phyloP scores from a whole-genome alignment of 2,797 vertebrate species.

The Esox lucius region DNA sequence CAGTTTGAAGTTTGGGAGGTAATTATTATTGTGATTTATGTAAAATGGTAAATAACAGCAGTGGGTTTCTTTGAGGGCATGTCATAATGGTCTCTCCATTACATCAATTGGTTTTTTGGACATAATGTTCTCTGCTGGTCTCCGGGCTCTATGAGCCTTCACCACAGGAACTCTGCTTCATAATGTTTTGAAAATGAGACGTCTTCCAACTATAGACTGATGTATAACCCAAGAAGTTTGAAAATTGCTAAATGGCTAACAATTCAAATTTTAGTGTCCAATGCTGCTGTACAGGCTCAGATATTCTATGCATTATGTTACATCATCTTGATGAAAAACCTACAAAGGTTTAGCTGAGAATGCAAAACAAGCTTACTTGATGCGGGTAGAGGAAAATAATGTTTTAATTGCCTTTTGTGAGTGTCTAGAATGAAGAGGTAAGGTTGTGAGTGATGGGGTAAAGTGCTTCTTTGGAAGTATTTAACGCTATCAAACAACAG shows the following conservation, averaged over 20 bases:
- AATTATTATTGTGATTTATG: conserved; percentile 42
- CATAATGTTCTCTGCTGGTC: conserved; percentile 29
- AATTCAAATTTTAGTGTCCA: conserved; percentile 1
- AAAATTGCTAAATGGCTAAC: conserved; percentile 13
- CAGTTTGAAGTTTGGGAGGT: conserved; percentile 31
- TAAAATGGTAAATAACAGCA: conserved; percentile 33
- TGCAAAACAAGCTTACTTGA: conserved; percentile 23
- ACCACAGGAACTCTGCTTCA: conserved; percentile 22
- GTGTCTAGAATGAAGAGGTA: conserved; percentile 13
- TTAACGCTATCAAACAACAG: conserved; percentile 25
- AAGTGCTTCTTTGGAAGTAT: conserved; percentile 22
- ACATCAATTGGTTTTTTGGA: conserved; percentile 16
- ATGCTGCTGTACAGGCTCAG: conserved; percentile 14
- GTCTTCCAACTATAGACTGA: conserved; percentile 2
- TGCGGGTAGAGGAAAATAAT: conserved; percentile 26
- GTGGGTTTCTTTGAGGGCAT: conserved; percentile 32
- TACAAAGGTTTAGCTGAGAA: conserved; percentile 13
- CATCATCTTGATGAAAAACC: conserved; percentile 11
- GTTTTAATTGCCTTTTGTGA: conserved; percentile 34
- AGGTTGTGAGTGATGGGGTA: conserved; percentile 23
- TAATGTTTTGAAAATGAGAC: conserved; percentile 9
- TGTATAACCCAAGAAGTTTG: not conserved
- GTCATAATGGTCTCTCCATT: conserved; percentile 39
- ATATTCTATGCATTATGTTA: conserved; percentile 7
- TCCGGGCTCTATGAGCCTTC: conserved; percentile 20